Conservation (phyloP, 2,888 invertebrate species). For the Platypus cylindrus region DNA sequence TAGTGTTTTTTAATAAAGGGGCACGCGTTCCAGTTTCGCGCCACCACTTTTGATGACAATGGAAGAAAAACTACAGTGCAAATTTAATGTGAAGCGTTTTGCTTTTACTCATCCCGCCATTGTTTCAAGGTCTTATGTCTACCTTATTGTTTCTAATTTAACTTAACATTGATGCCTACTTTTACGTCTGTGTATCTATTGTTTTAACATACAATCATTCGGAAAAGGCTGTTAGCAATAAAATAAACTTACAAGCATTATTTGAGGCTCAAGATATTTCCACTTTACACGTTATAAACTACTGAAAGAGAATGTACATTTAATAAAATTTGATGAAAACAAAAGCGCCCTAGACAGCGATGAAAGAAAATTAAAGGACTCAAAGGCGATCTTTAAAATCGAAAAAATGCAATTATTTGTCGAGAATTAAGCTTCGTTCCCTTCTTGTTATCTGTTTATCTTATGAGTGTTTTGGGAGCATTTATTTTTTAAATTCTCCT, state of each 20-base stretch:
- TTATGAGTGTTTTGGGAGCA: background rate
- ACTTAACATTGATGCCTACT: no score
- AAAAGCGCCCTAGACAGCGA: conserved; percentile 9
- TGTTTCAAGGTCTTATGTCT: no score
- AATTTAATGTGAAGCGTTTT: conserved; percentile 9
- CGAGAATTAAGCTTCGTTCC: conserved; percentile 8
- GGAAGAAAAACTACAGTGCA: conserved; percentile 5
- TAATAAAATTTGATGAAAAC: conserved; percentile 3
- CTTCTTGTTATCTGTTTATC: background rate
- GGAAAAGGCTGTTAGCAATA: no score
- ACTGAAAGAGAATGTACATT: no score
- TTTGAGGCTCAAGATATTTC: no score
- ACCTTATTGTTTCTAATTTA: no score
- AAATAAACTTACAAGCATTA: no score
- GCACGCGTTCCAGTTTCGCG: conserved; percentile 6
- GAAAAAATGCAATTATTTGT: conserved; percentile 13
- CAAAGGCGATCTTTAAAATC: conserved; percentile 13
- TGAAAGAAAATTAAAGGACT: conserved; percentile 11
- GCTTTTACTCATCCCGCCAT: no score
- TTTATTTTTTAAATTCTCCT: background rate
- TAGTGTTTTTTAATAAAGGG: conserved; percentile 23
- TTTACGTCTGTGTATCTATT: no score
- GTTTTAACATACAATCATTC: no score
- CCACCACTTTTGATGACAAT: conserved; percentile 5
- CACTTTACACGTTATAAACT: no score